These are phyloP conservation scores for Amorpha juglandis DNA, from an alignment of 2,888 invertebrate species.

Conservation along the genomic window DNA sequence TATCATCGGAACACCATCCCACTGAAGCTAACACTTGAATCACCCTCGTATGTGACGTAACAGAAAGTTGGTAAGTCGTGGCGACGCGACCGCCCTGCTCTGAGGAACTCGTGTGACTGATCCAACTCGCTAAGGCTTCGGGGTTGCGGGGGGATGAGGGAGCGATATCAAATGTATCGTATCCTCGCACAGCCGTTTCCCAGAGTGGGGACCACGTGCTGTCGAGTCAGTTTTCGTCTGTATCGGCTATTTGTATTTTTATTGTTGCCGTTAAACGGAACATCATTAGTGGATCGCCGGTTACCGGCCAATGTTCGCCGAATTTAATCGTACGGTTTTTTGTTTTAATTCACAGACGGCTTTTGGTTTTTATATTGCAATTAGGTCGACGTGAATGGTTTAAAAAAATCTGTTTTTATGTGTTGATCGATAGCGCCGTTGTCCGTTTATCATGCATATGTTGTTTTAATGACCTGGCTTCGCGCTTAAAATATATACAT, in stretches of 20 bases:
- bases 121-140: slow-evolving; percentile 51
- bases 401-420: slow-evolving; percentile 7
- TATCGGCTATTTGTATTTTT: slow-evolving; percentile 71
- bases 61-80: slow-evolving; percentile 56
- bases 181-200: slow-evolving; percentile 68
- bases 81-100: slow-evolving; percentile 55
- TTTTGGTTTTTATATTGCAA: slow-evolving; percentile 23
- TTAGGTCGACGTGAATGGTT: slow-evolving; percentile 10
- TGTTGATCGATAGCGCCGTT: slow-evolving; percentile 8
- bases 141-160: slow-evolving; percentile 57
- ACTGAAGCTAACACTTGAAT: slow-evolving; percentile 64
- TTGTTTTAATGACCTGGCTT: slow-evolving; percentile 28
- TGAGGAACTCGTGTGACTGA: slow-evolving; percentile 65
- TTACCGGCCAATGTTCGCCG: slow-evolving; percentile 39
- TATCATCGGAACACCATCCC: slow-evolving; percentile 72
- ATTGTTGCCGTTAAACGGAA: slow-evolving; percentile 69
- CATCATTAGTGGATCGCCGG: slow-evolving; percentile 64
- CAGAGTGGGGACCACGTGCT: slow-evolving; percentile 71
- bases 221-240: slow-evolving; percentile 73
- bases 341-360: slow-evolving; percentile 19
- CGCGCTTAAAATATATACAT: slow-evolving; percentile 26
- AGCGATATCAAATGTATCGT: slow-evolving; percentile 74
- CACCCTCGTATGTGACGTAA: slow-evolving; percentile 73
- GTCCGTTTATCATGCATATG: slow-evolving; percentile 21
- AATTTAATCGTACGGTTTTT: slow-evolving; percentile 24